These are phyloP conservation scores for Plectus sambesii DNA, from an alignment of 1,140 invertebrate species.

Conservation along the genomic window DNA sequence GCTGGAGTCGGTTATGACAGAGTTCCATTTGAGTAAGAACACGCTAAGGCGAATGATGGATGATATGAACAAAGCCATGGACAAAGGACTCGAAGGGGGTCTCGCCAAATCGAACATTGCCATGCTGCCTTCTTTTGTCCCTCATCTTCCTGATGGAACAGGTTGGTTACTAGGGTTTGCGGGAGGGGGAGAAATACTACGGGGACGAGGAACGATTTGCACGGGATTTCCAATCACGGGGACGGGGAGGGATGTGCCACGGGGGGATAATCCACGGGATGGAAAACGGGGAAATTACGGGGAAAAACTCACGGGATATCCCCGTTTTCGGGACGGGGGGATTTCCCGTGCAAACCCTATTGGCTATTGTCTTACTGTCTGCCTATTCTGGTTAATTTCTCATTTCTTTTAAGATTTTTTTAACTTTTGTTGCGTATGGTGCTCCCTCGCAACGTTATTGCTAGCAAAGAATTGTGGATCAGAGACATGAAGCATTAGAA, in stretches of 20 bases:
- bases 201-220: not conserved
- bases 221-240: slow-evolving; percentile 2
- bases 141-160: slow-evolving; percentile 21
- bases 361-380: too few relatives aligned
- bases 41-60: slow-evolving; percentile 23
- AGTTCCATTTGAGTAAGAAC: slow-evolving; percentile 23
- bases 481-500: too few relatives aligned
- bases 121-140: slow-evolving; percentile 24
- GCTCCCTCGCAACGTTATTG: too few relatives aligned
- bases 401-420: too few relatives aligned
- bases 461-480: too few relatives aligned
- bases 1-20: slow-evolving; percentile 23
- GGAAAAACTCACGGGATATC: slow-evolving; percentile 5
- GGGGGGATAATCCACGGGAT: not conserved
- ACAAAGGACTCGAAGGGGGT: slow-evolving; percentile 15
- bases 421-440: too few relatives aligned
- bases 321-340: too few relatives aligned
- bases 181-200: not conserved
- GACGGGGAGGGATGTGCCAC: not conserved
- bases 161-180: slow-evolving; percentile 9
- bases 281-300: not conserved
- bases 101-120: slow-evolving; percentile 17
- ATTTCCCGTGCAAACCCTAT: too few relatives aligned
- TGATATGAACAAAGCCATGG: slow-evolving; percentile 23
- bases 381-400: too few relatives aligned